phyloP scores from a whole-genome alignment of 1,140 invertebrate genomes.

The Penaeus japonicus region DNA sequence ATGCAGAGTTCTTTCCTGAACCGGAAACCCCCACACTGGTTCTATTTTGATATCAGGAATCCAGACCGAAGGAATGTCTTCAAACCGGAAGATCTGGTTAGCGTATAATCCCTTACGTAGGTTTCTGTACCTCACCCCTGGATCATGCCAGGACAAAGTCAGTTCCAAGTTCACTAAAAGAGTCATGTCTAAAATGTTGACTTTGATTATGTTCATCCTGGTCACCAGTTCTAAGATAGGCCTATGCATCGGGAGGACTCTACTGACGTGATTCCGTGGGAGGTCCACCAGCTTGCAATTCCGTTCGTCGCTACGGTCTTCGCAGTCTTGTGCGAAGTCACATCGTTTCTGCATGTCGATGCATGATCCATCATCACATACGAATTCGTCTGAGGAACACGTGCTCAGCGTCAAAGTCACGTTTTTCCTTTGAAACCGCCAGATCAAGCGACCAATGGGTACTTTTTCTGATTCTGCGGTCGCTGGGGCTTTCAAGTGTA shows the following conservation, averaged over 20 bases:
- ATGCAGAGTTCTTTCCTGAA: too few species aligned
- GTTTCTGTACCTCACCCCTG: conserved; percentile 21
- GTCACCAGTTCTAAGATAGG: not conserved
- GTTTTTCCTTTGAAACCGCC: not conserved
- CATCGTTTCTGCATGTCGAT: conserved; percentile 1
- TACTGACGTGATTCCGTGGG: conserved; percentile 1
- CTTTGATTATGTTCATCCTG: not conserved
- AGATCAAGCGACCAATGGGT: too few species aligned
- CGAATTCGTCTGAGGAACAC: not conserved
- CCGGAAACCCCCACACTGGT: too few species aligned
- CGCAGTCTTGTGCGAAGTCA: conserved; percentile 26
- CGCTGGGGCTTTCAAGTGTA: too few species aligned
- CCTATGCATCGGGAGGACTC: not conserved
- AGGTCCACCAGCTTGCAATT: conserved; percentile 8
- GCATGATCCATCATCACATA: conserved; percentile 23
- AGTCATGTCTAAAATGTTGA: not conserved
- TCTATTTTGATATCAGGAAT: too few species aligned
- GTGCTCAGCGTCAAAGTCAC: not conserved
- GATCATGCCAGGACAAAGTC: not conserved
- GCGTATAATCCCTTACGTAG: not conserved
- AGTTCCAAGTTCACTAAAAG: not conserved
- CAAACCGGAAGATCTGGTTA: not conserved
- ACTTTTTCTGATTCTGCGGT: too few species aligned
- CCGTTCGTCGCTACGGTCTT: conserved; percentile 30
- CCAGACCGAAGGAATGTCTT: too few species aligned